Evolutionary conservation across 1,140 invertebrate genomes (phyloP), one percentile per base, ranked within the genome.

Genomic region (Penaeus chinensis): DNA sequence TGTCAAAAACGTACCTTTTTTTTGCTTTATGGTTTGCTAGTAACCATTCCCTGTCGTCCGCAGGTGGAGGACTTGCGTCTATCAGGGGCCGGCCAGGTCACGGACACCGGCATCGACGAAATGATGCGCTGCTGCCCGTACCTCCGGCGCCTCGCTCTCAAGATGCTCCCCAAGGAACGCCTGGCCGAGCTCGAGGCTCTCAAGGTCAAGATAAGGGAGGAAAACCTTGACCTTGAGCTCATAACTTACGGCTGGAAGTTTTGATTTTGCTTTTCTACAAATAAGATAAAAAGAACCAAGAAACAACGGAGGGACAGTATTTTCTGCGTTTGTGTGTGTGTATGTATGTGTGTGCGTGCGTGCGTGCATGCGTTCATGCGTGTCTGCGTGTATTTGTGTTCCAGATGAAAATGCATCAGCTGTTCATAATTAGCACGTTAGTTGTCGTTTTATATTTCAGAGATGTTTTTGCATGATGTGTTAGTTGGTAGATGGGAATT

Each of bases 121-220:
- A 69, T 87, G 62, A 27, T 87, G 18, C 27, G 20, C 10, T 61
- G 79, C 0, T 82, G 80, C 32, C 86, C 86, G 0, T 20, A 63
- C 24, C 86, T 87, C 42, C 79, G 69, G 22, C 86, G 86, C 60
- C 86, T 87, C 61, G 86, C 86, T 11, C 81, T 87, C 80, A 87
- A 87, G 80, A 87, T 87, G 86, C 71, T 87, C 66, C 86, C 86
- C 61, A 82, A 82, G 80, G 86, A 87, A n/a, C 86, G 86, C n/a
- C 80, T 87, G 54, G 86, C 86, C 37, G 62, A 87, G n/a, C 61
- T 87, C 11, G 86, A 87, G 69, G 47, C 69, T 27, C 80, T 87
- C 37, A 87, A 87, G 81, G 69, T 87, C 32, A 82, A 77, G 27
- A 22, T 83, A 69, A 54, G 86, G 22, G 60, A 65, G 10, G 11